A percentile compares a stretch with the other conserved stretches of the same genome.
Evolutionary conservation across 2,888 invertebrate genomes (phyloP).

Genomic region (Ophion ellenae): DNA sequence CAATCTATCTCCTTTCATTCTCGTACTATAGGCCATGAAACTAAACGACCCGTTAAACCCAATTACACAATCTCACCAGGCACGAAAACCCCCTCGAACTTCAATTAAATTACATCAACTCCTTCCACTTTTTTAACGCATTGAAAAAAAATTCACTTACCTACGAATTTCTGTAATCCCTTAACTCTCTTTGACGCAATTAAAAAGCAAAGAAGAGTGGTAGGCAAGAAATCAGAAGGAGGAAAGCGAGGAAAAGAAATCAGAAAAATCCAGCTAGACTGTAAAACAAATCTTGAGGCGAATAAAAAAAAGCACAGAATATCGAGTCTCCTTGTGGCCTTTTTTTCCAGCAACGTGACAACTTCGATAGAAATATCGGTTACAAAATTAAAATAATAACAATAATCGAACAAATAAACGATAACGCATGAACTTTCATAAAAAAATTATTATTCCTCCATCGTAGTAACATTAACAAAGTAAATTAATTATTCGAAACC

Average conservation of each 20-base stretch:
- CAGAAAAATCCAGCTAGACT: background rate
- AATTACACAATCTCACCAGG: background rate
- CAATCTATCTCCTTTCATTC: background rate
- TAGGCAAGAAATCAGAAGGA: background rate
- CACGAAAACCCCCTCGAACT: background rate
- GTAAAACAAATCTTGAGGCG: background rate
- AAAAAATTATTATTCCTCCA: background rate
- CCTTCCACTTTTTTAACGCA: background rate
- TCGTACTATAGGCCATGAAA: background rate
- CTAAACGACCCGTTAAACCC: background rate
- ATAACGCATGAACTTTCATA: background rate
- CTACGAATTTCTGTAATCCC: background rate
- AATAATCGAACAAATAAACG: background rate
- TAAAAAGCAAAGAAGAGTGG: background rate
- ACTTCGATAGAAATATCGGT: background rate
- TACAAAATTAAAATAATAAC: background rate
- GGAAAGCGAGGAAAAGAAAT: background rate
- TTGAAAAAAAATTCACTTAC: slow-evolving; percentile 15
- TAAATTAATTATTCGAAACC: background rate
- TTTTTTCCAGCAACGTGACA: background rate
- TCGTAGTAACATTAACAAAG: background rate
- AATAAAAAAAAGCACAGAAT: background rate
- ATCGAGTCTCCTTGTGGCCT: background rate
- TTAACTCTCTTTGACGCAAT: background rate
- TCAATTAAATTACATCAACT: background rate